Evolutionary conservation across 2,113 vertebrate species (phyloP).

Genomic region (Alaudala cheleensis): DNA sequence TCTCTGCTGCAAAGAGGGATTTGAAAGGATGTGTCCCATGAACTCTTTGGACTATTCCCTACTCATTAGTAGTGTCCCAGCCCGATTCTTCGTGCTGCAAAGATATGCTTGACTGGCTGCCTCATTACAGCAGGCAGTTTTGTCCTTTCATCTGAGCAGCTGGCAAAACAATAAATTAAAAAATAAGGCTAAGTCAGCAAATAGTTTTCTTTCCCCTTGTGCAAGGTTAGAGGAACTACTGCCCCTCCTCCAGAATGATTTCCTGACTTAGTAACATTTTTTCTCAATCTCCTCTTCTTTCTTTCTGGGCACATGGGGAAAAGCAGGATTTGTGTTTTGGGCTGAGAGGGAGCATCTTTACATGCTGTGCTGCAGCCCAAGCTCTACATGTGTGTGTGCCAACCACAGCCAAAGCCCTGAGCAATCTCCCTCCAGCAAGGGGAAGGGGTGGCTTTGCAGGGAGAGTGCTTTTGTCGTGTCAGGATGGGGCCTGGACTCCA

Average conservation of each 20-base stretch:
- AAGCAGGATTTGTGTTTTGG: background rate
- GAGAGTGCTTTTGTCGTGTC: background rate
- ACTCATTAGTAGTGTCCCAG: rapidly evolving
- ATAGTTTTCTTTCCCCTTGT: constrained; percentile 22
- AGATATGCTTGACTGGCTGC: background rate
- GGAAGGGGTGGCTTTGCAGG: background rate
- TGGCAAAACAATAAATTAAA: constrained; percentile 56
- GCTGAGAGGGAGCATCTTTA: background rate
- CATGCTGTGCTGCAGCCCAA: background rate
- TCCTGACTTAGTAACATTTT: constrained; percentile 30
- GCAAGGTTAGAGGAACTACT: constrained; percentile 44
- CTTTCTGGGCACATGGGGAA: background rate
- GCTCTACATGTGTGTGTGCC: background rate
- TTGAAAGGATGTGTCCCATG: background rate
- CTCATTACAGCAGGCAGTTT: constrained; percentile 33
- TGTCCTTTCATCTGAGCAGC: constrained; percentile 49
- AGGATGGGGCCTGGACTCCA: background rate
- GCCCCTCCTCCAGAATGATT: constrained; percentile 11
- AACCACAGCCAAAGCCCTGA: background rate
- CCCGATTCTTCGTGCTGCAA: background rate
- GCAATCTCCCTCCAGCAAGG: background rate
- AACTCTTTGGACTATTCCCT: background rate
- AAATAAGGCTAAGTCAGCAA: constrained; percentile 48
- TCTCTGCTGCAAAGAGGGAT: background rate
- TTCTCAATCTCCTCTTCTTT: constrained; percentile 26